Evolutionary conservation across 2,888 invertebrate genomes (phyloP).

Genomic region (Arge pagana): DNA sequence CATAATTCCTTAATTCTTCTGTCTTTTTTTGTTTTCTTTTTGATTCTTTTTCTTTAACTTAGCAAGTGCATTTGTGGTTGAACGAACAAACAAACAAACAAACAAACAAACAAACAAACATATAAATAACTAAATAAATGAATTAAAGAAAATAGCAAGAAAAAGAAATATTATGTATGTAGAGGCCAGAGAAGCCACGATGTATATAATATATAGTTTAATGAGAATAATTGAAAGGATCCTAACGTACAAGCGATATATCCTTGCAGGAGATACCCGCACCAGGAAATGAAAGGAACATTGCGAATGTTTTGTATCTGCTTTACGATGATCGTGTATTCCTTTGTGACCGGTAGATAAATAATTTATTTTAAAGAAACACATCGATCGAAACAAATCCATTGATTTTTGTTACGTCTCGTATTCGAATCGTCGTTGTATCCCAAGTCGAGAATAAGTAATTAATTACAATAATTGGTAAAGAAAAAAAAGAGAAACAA

Average conservation of each 20-base stretch:
- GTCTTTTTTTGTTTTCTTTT: neutral
- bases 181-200: conserved; percentile 32
- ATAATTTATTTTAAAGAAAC: neutral
- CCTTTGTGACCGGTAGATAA: neutral
- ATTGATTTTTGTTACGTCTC: too few relatives aligned
- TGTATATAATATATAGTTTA: conserved; percentile 43
- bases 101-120: neutral
- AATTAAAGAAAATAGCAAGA: conserved; percentile 23
- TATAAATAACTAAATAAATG: conserved; percentile 6
- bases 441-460: neutral
- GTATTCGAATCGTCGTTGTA: too few relatives aligned
- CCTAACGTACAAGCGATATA: neutral
- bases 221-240: conserved; percentile 12
- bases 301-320: conserved; percentile 46
- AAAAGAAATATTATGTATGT: conserved; percentile 23
- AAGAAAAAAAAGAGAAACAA: conserved; percentile 2
- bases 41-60: conserved; percentile 39
- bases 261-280: conserved; percentile 29
- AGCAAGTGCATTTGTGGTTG: conserved; percentile 37
- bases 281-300: conserved; percentile 24
- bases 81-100: conserved; percentile 27
- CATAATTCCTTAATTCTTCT: neutral
- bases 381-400: neutral
- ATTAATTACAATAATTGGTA: neutral
- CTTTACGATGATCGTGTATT: conserved; percentile 45